Evolutionary conservation across 2,888 invertebrate species (phyloP), one percentile per base, ranked within the genome.

Genomic region (Molanna angustata): DNA sequence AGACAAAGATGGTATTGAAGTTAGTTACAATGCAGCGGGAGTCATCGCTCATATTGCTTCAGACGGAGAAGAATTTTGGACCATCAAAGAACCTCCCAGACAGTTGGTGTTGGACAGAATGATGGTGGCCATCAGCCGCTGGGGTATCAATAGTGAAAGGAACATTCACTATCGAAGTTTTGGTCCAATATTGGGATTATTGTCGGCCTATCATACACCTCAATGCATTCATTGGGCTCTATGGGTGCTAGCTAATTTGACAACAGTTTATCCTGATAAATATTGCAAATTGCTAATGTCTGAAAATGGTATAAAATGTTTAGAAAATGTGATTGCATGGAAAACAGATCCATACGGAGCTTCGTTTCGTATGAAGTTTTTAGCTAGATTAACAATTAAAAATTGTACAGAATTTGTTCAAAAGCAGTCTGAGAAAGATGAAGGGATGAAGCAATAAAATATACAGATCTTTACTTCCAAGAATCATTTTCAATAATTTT

Each of bases 91-190:
- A 20, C 93, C 93, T 0, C 74, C 82, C 1, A 78, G 94, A 7
- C 77, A 80, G 3, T 76, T 80, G 35, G 93, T 95, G 1, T 75
- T 93, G 11, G 68, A 74, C 7, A 81, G 86, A 57, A 88, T 96
- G 80, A 85, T 87, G 6, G 69, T 76, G 33, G 94, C 95, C 9
- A 92, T 97, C 37, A 82, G 86, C 59, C 80, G 89, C 41, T 98
- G 97, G 97, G 86, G 93, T 67, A 73, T 97, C 42, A 79, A 79
- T 52, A 88, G 92, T 1, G 88, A 88, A 64, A 79, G 98, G 37
- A 97, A 95, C 69, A 98, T 98, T 61, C 98, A 98, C 75, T 98
- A 98, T 72, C 85, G 95, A 59, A 92, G 92, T 21, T 97, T 98
- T 74, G 88, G 93, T 67, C 98, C 98, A 1, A 94, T 98, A 57